Conservation (phyloP, 1,140 invertebrate genomes). For the Bombus affinis region DNA sequence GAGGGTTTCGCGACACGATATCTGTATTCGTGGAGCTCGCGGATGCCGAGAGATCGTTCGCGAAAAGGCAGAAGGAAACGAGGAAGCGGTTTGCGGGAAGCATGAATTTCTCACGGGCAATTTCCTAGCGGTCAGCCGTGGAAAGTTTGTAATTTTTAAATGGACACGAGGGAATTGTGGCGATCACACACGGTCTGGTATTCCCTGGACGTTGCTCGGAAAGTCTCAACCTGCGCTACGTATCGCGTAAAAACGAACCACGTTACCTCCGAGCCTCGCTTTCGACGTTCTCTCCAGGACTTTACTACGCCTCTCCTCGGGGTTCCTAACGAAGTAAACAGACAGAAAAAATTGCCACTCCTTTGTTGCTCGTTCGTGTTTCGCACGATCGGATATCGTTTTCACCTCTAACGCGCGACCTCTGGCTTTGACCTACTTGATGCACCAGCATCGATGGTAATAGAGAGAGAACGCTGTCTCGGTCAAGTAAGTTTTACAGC, state of each 20-base stretch:
- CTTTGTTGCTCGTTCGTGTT: background rate
- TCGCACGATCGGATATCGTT: background rate
- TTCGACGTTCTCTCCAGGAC: background rate
- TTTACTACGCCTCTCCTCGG: background rate
- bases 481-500: background rate
- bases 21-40: background rate
- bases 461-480: background rate
- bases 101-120: background rate
- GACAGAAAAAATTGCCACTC: background rate
- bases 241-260: background rate
- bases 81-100: background rate
- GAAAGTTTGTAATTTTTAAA: constrained; percentile 59
- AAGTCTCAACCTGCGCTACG: background rate
- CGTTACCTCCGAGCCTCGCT: background rate
- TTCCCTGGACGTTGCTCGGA: constrained; percentile 19
- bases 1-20: too few species aligned
- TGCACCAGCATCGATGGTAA: background rate
- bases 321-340: background rate
- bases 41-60: background rate
- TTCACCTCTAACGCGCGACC: background rate
- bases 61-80: background rate
- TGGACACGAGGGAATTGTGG: background rate
- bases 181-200: constrained; percentile 13
- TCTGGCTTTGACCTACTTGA: background rate
- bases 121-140: background rate